phyloP scores from a whole-genome alignment of 1,140 invertebrate species.

The Oscheius sp. region DNA sequence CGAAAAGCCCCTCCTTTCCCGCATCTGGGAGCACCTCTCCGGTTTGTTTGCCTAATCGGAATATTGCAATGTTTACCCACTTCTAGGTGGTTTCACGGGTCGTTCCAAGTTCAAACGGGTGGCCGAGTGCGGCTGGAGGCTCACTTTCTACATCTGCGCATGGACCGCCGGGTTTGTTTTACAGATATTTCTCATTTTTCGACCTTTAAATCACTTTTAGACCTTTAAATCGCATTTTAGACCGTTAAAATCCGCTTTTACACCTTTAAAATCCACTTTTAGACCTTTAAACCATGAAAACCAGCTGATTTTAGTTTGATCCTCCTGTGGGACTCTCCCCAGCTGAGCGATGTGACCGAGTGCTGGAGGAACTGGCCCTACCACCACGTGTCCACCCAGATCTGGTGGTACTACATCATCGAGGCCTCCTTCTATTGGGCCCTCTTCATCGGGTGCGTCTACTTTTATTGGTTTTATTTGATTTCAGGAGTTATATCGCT shows the following conservation, averaged over 20 bases:
- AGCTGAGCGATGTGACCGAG: constrained; percentile 51
- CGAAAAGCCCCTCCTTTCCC: constrained; percentile 22
- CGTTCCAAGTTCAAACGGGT: constrained; percentile 57
- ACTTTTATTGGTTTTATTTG: no score
- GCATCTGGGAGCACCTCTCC: constrained; percentile 33
- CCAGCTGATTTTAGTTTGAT: constrained; percentile 26
- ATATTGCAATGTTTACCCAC: not conserved
- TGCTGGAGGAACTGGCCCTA: constrained; percentile 55
- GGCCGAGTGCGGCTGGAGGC: constrained; percentile 58
- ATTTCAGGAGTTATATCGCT: no score
- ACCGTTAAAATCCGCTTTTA: no score
- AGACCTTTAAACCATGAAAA: not conserved
- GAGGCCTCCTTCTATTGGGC: constrained; percentile 94
- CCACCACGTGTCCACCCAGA: constrained; percentile 45
- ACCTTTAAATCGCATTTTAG: no score
- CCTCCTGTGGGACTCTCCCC: constrained; percentile 49
- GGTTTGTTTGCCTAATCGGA: not conserved
- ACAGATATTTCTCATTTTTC: not conserved
- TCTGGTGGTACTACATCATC: constrained; percentile 93
- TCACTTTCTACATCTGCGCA: constrained; percentile 49
- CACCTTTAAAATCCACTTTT: not conserved
- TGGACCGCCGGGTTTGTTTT: constrained; percentile 40
- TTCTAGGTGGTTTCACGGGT: constrained; percentile 37
- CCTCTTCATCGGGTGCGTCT: constrained; percentile 67
- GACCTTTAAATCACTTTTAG: no score